Conservation (phyloP, 2,888 invertebrate genomes). For the Sphaeridia pumilis region DNA sequence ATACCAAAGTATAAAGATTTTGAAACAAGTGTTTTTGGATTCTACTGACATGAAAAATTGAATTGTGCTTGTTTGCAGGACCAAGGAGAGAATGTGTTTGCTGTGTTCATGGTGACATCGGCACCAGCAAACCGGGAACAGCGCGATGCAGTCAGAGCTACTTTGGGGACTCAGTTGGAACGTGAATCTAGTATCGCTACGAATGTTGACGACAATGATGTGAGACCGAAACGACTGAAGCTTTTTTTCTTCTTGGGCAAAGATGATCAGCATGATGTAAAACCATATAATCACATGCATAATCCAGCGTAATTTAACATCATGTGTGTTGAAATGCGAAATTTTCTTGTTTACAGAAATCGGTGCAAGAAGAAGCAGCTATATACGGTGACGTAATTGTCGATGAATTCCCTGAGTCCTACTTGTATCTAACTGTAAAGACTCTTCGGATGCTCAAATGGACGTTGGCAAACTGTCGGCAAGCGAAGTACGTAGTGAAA, state of each 20-base stretch:
- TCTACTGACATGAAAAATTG: neutral
- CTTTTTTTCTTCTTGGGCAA: conserved; percentile 16
- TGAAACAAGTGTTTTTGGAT: neutral
- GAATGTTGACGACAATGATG: neutral
- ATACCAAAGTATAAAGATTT: neutral
- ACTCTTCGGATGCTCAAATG: conserved; percentile 34
- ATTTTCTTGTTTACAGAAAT: conserved; percentile 19
- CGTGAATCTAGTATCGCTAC: neutral
- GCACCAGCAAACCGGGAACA: conserved; percentile 24
- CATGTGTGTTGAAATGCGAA: too few relatives aligned
- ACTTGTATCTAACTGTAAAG: conserved; percentile 33
- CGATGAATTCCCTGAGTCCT: conserved; percentile 28
- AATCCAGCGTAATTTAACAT: too few relatives aligned
- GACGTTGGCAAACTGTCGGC: conserved; percentile 21
- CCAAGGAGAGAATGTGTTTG: conserved; percentile 15
- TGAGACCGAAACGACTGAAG: conserved; percentile 6
- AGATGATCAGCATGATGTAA: neutral
- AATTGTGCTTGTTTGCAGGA: conserved; percentile 5
- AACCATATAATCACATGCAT: neutral
- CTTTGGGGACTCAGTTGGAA: conserved; percentile 9
- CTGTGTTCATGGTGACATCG: conserved; percentile 25
- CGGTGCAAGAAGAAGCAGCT: conserved; percentile 18
- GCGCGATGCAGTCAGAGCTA: conserved; percentile 21
- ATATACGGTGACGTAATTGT: conserved; percentile 28
- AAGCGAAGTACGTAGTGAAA: conserved; percentile 36